A percentile compares a stretch with the other conserved stretches of the same genome.
Evolutionary conservation across 2,888 invertebrate genomes (phyloP).

Genomic region (Apocheima hispidaria): DNA sequence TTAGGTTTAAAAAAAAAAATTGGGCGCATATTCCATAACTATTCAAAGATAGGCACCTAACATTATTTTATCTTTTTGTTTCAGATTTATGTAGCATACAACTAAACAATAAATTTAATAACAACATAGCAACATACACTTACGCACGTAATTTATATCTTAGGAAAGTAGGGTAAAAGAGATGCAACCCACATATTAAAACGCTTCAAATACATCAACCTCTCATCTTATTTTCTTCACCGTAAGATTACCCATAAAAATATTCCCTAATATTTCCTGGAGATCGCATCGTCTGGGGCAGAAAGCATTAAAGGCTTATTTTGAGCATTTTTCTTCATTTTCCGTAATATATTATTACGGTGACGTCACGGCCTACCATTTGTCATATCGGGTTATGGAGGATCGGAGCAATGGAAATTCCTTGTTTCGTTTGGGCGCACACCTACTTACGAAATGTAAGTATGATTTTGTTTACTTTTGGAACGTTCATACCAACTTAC

Average conservation of each 20-base stretch:
- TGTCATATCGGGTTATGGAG: conserved; percentile 60
- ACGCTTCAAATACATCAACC: conserved; percentile 20
- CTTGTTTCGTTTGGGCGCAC: conserved; percentile 21
- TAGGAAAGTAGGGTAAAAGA: neutral
- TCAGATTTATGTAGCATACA: conserved; percentile 60
- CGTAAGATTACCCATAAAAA: conserved; percentile 33
- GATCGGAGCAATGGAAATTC: conserved; percentile 34
- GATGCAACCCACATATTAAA: conserved; percentile 6
- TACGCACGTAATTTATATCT: neutral
- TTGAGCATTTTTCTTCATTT: conserved; percentile 64
- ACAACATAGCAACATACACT: neutral
- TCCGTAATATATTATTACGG: conserved; percentile 64
- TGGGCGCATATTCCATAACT: neutral
- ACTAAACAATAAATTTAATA: conserved; percentile 36
- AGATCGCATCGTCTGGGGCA: conserved; percentile 42
- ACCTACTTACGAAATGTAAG: neutral
- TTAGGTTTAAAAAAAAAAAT: too few species aligned
- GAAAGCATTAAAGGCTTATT: conserved; percentile 60
- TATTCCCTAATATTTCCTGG: conserved; percentile 35
- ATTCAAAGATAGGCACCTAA: neutral
- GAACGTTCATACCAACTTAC: neutral
- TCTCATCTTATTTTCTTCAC: conserved; percentile 30
- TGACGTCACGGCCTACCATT: conserved; percentile 62
- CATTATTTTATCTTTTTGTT: conserved; percentile 40
- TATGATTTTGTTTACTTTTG: conserved; percentile 15